Evolutionary conservation across 2,888 invertebrate genomes (phyloP).

Genomic region (Latrodectus hesperus): DNA sequence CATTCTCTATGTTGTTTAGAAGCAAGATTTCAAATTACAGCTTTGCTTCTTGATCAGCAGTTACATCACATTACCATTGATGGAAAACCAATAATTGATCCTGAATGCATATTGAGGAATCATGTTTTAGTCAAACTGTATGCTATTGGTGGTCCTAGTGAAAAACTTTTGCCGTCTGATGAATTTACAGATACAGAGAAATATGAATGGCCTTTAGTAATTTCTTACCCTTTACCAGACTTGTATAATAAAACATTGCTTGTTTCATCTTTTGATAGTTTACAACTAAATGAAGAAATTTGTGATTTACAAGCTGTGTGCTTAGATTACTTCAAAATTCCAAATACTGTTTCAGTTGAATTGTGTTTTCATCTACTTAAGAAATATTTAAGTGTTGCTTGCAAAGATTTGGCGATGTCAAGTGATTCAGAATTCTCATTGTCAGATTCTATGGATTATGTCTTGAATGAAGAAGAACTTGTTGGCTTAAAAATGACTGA

Average conservation of each 20-base stretch:
- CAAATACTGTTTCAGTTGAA: not conserved
- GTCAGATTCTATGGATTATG: slow-evolving; percentile 1
- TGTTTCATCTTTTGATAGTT: not conserved
- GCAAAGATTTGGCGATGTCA: not conserved
- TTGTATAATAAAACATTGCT: not conserved
- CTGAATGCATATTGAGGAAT: slow-evolving; percentile 37
- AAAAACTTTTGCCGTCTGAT: slow-evolving; percentile 38
- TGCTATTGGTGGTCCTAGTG: slow-evolving; percentile 34
- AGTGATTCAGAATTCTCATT: not conserved
- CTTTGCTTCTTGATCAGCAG: slow-evolving; percentile 27
- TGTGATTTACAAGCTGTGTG: slow-evolving; percentile 20
- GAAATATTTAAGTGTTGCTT: not conserved
- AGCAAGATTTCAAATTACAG: slow-evolving; percentile 16
- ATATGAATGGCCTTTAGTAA: slow-evolving; percentile 45
- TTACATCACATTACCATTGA: slow-evolving; percentile 12
- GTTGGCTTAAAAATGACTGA: slow-evolving; percentile 23
- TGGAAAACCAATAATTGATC: slow-evolving; percentile 31
- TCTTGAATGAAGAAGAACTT: slow-evolving; percentile 32
- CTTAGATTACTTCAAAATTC: not conserved
- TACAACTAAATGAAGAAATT: not conserved
- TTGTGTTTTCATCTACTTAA: slow-evolving; percentile 24
- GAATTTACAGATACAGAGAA: not conserved
- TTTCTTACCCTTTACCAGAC: slow-evolving; percentile 23
- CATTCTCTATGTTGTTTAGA: slow-evolving; percentile 43
- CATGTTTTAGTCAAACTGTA: slow-evolving; percentile 42